Evolutionary conservation across 2,113 vertebrate genomes (phyloP), one percentile per base, ranked within the genome.

Genomic region (Montifringilla adamsi): DNA sequence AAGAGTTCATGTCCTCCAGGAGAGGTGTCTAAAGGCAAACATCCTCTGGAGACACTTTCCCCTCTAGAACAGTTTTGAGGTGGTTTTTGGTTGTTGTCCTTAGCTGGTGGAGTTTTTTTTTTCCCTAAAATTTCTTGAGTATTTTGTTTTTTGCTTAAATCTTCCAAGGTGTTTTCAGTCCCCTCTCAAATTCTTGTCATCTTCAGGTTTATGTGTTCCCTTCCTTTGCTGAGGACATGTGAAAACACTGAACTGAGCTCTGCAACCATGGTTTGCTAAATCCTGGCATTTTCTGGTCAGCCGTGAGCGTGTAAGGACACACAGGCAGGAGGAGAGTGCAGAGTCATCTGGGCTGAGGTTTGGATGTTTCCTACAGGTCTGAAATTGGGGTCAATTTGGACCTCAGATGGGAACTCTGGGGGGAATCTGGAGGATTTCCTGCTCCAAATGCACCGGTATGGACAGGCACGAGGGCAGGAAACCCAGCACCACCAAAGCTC

Each of bases 51-150:
- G 35, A 6, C 9, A 4, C 28, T 5, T 74, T 43, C 4, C 7
- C 9, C 11, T 14, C 3, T 3, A n/a, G 24, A 41, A 27, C 14
- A 75, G 26, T 59, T 46, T 11, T 23, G 35, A 10, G 12, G 13
- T 41, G 8, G 0, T 5, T 69, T 47, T 59, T 66, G 1, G 1
- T 8, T 70, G 41, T 44, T 44, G 6, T 4, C 52, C 15, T 2
- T 28, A 46, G 43, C 35, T 13, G 8, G 5, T 59, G 26, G 11
- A 7, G 12, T 8, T 10, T 26, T 33, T 10, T 0, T 30, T 33
- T 10, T 0, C 3, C 14, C 37, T 3, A 50, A 6, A 0, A 50
- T 47, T 68, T 55, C 26, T 70, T 60, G 13, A 47, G 8, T 30
- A 5, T 60, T 83, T 63, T 66, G 35, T 56, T 43, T 75, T 89